Evolutionary conservation across 2,797 vertebrate species (phyloP), one percentile per base, ranked within the genome.

Genomic region (Phrynocephalus guinanensis): DNA sequence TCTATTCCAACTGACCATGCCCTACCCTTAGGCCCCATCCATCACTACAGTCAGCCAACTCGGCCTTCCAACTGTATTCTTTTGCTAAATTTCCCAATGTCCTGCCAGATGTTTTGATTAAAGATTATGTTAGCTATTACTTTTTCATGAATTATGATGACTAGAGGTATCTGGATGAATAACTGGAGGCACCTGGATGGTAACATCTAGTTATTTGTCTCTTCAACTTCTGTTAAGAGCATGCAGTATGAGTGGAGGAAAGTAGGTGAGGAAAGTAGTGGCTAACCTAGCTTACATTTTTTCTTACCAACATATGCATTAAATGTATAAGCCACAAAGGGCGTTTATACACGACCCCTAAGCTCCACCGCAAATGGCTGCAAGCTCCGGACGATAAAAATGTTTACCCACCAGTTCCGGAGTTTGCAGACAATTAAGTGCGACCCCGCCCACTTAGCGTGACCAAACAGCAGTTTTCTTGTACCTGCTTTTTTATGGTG

Each of bases 241-340:
- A 91, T 76, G 81, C 89, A 83, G 2, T 80, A 44, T 0, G 87
- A 79, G 66, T 68, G 85, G 66, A 85, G 83, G 50, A 8, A 78
- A 77, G 3, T 1, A 79, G 78, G 83, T 79, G 33, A 73, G 28
- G 77, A 48, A 33, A 13, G 82, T 77, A 67, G 8, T 75, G 11
- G 10, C 48, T 77, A 28, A 63, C 71, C 86, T 80, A 87, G 13
- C 0, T 30, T 50, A 30, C 70, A 3, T 13, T 8, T 52, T 76
- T 88, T 50, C 48, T 5, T 66, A 78, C 22, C 83, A 3, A 71
- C 90, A 75, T 13, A 6, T 33, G 66, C 26, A 3, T 10, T 90
- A 90, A 50, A 76, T 79, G 87, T 75, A 33, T 28, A 90, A 86
- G 76, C 33, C 83, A 88, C 82, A 26, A 79, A 72, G 6, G n/a